Base-by-base conservation (phyloP, 2,888 invertebrate genomes). In the Rhabditoides inermis region DNA sequence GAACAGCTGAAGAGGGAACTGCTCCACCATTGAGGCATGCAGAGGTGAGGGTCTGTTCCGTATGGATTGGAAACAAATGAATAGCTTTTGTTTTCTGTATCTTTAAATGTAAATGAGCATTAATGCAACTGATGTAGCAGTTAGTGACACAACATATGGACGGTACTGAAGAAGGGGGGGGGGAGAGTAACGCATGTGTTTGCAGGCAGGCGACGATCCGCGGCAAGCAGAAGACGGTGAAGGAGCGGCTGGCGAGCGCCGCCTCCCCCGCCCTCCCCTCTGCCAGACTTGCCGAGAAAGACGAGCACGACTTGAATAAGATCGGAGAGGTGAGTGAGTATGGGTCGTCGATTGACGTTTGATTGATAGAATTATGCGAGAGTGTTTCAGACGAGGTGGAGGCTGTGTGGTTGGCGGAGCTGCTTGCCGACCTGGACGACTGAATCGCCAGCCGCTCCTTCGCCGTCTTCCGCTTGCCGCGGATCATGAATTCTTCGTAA, bases 361-460 rank as follows among this genome's bases (percentile, higher is more conserved):
- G n/a, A n/a, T n/a, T n/a, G n/a, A n/a, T n/a, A n/a, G n/a, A n/a
- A n/a, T n/a, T n/a, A n/a, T n/a, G n/a, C n/a, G n/a, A n/a, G n/a
- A n/a, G n/a, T n/a, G n/a, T 45, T 53, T 2, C 42, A 58, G 61
- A 65, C 44, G 61, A 61, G 30, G 60, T 56, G 32, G 70, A 67
- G 22, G 55, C 69, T 32, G 55, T 56, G 10, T 73, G 72, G 70
- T 58, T 72, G 20, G 58, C 61, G 10, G 73, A 66, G 37, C 47
- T 73, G n/a, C 64, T 68, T 5, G 69, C 68, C 5, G 73, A 73
- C 42, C 42, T 73, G 22, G 73, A 73, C 32, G 73, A 70, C 30
- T 71, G 69, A 28, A 67, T n/a, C n/a, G n/a, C n/a, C n/a, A n/a
- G n/a, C n/a, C 46, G 12, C 20, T 49, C 61, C 26, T 58, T 56